Base-by-base conservation (phyloP, 37 sponge, comb jelly and placozoan genomes). In the Diacarnus erythraeanus region DNA sequence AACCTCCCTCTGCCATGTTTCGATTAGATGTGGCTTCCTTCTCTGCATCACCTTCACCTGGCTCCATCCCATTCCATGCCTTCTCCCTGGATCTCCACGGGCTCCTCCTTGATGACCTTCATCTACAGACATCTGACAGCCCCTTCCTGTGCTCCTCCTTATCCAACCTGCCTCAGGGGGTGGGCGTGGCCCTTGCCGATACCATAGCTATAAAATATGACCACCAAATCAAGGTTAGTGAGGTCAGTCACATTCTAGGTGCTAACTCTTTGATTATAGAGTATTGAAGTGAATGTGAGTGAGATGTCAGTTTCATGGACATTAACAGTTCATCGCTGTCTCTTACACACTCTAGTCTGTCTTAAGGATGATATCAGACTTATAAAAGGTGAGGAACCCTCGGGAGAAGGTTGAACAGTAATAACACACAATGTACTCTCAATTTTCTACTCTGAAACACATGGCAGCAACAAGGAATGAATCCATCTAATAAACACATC, bases 301-400 rank as follows among this genome's bases (percentile, higher is more conserved):
- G 47, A 80, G 37, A 9, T 82, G 68, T 33, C 65, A 15, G 54
- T 82, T 0, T 75, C 77, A 71, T 91, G 91, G 91, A 79, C 31
- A 76, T 71, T 87, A 23, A 76, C 83, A 30, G 21, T 38, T 29
- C 91, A 86, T 74, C 73, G 83, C 36, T 82, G 75, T 31, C 30
- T 83, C 22, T 77, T 69, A 29, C 83, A 83, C 71, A 73, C 70
- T 26, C n/a, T 43, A n/a, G 57, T 40, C 29, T 31, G 54, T 39
- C 30, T 86, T 23, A 35, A 21, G 65, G 79, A 79, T 6, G 68
- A 63, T 42, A 43, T 67, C 59, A 54, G 26, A 0, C 1, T 58
- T 15, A 26, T 84, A 41, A 18, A 29, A 80, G 81, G 81, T 78
- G n/a, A n/a, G n/a, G n/a, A n/a, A n/a, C n/a, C n/a, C n/a, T n/a